Base-by-base conservation (phyloP, 2,797 vertebrate species). In the Lagocephalus sceleratus region DNA sequence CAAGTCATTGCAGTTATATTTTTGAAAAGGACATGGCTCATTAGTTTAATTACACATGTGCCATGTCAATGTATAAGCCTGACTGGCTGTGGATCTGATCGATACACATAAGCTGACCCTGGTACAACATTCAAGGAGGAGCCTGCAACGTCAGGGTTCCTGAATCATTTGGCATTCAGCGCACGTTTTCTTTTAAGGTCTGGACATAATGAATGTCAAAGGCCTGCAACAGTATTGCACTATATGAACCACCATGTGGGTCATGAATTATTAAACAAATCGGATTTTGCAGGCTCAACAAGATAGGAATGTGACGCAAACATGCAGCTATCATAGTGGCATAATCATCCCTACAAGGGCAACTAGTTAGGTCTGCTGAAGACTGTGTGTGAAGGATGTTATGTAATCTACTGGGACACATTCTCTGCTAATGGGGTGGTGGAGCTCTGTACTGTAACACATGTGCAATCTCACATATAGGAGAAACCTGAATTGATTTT, bases 81-180 rank as follows among this genome's bases (percentile, higher is more conserved):
- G 79, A 87, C 84, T 81, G 75, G 73, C 65, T 52, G n/a, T 65
- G 63, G 60, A 51, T 63, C 54, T 59, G 60, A 83, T 86, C 80
- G 56, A 86, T 84, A 75, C 20, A n/a, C 40, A 59, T 79, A 56
- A 75, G 58, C 74, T 81, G 70, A 68, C 58, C 73, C 57, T 0
- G 21, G 48, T 50, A 12, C 51, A 55, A 54, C 20, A 50, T 63
- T 64, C 47, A 64, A 66, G 48, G 61, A 75, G 16, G 23, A 47
- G 23, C 29, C 25, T 63, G 65, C 65, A 65, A 43, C 68, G 58
- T 57, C 54, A 50, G 60, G 66, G 44, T 63, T 57, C 48, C 45
- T 43, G 20, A 9, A 9, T 44, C 51, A 17, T 44, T 48, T 21
- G 45, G 44, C 29, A 25, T 39, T 53, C 26, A 47, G 53, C 7